These are phyloP conservation scores for Tetramorium parvispinum DNA, from an alignment of 1,140 invertebrate species.

Conservation along the genomic window DNA sequence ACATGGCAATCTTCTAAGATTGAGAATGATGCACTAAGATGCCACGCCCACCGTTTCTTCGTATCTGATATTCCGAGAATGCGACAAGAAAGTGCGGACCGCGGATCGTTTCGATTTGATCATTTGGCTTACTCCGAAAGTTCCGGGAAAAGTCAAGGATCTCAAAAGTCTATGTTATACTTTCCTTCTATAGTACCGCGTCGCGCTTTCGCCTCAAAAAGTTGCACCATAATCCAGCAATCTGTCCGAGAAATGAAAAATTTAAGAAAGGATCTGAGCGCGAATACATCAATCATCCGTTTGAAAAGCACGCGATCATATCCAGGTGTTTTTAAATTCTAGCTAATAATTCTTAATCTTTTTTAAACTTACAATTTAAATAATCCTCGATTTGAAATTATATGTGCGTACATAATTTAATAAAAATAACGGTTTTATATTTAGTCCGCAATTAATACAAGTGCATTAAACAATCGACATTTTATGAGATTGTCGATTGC, in stretches of 20 bases:
- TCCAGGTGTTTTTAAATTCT: neutral
- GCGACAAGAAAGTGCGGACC: neutral
- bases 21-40: neutral
- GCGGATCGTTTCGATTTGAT: neutral
- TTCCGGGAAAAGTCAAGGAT: neutral
- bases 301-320: neutral
- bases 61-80: neutral
- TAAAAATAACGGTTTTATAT: neutral
- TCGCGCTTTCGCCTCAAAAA: conserved; percentile 34
- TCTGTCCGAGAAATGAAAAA: neutral
- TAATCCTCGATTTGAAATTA: neutral
- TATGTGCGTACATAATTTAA: neutral
- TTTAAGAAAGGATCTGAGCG: neutral
- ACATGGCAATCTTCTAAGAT: neutral
- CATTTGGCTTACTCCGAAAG: neutral
- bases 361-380: neutral
- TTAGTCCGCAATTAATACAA: neutral
- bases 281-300: conserved; percentile 1
- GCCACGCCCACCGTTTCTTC: neutral
- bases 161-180: neutral
- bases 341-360: neutral
- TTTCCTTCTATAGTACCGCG: neutral
- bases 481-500: neutral
- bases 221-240: neutral
- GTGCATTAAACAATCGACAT: neutral